These are phyloP conservation scores for Drosophila equinoxialis DNA, from an alignment of 1,140 invertebrate species.

Conservation along the genomic window DNA sequence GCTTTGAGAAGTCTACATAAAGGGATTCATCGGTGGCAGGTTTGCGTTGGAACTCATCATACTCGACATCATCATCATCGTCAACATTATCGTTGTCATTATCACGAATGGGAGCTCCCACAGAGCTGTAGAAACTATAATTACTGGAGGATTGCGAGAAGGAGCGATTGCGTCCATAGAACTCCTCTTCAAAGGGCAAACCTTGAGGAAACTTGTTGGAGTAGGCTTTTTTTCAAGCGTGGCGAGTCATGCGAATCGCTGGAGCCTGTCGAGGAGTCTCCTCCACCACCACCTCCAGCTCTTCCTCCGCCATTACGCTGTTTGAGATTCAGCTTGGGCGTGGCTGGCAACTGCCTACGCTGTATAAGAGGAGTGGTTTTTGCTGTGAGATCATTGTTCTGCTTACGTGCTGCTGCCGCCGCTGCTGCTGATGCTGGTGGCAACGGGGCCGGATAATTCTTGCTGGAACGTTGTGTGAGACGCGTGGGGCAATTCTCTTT, in stretches of 20 bases:
- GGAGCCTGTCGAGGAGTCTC: slow-evolving; percentile 61
- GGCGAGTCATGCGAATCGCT: slow-evolving; percentile 78
- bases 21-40: slow-evolving; percentile 79
- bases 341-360: slow-evolving; percentile 60
- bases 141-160: slow-evolving; percentile 82
- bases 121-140: slow-evolving; percentile 79
- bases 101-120: slow-evolving; percentile 59
- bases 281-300: slow-evolving; percentile 17
- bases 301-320: slow-evolving; percentile 42
- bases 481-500: slow-evolving; percentile 74
- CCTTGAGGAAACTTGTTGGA: slow-evolving; percentile 82
- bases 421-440: slow-evolving; percentile 58
- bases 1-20: slow-evolving; percentile 81
- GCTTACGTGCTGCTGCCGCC: slow-evolving; percentile 49
- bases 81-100: slow-evolving; percentile 44
- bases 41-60: slow-evolving; percentile 81
- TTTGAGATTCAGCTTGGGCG: slow-evolving; percentile 60
- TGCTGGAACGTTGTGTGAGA: slow-evolving; percentile 60
- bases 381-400: slow-evolving; percentile 68
- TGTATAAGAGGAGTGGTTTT: slow-evolving; percentile 56
- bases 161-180: slow-evolving; percentile 78
- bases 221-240: slow-evolving; percentile 75
- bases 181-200: slow-evolving; percentile 82
- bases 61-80: slow-evolving; percentile 43
- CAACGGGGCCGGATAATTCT: slow-evolving; percentile 75